These are phyloP conservation scores for Gerris lacustris DNA, from an alignment of 2,888 invertebrate species.

Conservation along the genomic window DNA sequence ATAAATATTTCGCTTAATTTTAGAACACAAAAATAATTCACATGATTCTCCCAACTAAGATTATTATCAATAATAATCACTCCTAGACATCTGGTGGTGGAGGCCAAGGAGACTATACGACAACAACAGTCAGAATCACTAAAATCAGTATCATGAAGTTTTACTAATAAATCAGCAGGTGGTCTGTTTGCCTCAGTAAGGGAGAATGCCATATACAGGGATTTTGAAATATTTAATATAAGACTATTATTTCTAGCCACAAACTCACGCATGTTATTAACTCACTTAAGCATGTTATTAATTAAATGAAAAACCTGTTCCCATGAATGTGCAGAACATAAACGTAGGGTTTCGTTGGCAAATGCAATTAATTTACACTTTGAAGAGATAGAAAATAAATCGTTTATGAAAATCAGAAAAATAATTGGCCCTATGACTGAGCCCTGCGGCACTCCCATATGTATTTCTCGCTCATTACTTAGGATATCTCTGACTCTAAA, in stretches of 20 bases:
- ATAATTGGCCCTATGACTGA: constrained; percentile 12
- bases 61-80: too few species aligned
- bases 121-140: neutral
- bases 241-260: neutral
- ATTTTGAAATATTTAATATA: neutral
- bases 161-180: neutral
- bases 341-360: constrained; percentile 12
- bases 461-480: constrained; percentile 8
- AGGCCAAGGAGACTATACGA: neutral
- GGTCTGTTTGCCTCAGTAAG: neutral
- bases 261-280: neutral
- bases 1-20: too few species aligned
- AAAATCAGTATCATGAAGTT: neutral
- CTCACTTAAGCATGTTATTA: neutral
- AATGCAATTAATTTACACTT: constrained; percentile 12
- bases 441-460: constrained; percentile 14
- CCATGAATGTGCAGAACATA: constrained; percentile 11
- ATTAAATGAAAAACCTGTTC: constrained; percentile 3
- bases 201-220: neutral
- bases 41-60: too few species aligned
- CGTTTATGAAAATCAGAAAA: constrained; percentile 18
- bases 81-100: neutral
- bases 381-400: constrained; percentile 6
- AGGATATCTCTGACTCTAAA: constrained; percentile 1
- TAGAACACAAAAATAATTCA: too few species aligned